These are phyloP conservation scores for Lateolabrax maculatus DNA, from an alignment of 2,797 vertebrate genomes.

Conservation along the genomic window DNA sequence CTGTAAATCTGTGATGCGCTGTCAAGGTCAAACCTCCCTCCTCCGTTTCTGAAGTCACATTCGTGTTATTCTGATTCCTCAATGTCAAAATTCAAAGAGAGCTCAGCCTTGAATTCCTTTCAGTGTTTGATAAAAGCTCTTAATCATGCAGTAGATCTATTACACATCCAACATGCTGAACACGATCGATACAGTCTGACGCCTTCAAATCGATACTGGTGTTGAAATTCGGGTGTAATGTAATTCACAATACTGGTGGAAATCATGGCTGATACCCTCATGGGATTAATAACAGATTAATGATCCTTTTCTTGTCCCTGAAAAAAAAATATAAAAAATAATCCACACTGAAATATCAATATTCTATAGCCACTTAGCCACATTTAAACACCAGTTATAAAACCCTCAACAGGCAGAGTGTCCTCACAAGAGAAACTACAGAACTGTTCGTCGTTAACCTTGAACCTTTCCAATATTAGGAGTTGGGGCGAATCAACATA, in stretches of 20 bases:
- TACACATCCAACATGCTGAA: not conserved
- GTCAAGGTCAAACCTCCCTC: slow-evolving; percentile 55
- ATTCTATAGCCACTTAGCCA: not conserved
- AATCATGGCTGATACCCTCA: not conserved
- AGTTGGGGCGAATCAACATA: not conserved
- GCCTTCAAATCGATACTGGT: slow-evolving; percentile 3
- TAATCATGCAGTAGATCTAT: not conserved
- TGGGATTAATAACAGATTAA: not conserved
- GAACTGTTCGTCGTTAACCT: too few species aligned
- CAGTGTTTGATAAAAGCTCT: not conserved
- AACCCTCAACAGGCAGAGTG: not conserved
- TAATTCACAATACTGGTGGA: not conserved
- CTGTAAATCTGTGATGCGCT: not conserved
- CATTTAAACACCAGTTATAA: not conserved
- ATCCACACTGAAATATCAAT: not conserved
- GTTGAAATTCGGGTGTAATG: slow-evolving; percentile 1
- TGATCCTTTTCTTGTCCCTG: not conserved
- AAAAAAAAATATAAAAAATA: not conserved
- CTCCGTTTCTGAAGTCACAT: not conserved
- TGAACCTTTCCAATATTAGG: too few species aligned
- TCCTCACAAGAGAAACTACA: not conserved
- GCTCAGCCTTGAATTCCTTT: not conserved
- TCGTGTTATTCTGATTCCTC: not conserved
- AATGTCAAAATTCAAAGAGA: not conserved
- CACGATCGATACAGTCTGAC: not conserved